These are phyloP conservation scores for Oxycera nigricornis DNA, from an alignment of 2,888 invertebrate species.

Conservation along the genomic window DNA sequence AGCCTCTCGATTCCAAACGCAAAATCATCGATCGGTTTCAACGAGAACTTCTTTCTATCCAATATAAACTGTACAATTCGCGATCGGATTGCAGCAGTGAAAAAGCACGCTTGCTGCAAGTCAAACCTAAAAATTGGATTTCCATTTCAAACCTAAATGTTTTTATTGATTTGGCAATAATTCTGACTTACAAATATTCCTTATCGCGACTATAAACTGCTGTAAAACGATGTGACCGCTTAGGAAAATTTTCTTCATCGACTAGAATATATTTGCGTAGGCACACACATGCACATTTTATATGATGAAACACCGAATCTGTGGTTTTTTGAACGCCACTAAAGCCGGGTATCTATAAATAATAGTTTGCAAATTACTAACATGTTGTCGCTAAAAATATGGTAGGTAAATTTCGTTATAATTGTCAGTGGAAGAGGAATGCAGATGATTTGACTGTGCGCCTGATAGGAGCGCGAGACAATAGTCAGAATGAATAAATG, in stretches of 20 bases:
- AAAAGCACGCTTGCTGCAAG: constrained; percentile 80
- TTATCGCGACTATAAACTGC: constrained; percentile 90
- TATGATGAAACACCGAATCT: constrained; percentile 55
- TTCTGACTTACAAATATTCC: constrained; percentile 82
- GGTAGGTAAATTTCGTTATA: background rate
- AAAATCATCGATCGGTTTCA: constrained; percentile 71
- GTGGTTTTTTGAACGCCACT: constrained; percentile 68
- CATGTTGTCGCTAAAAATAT: background rate
- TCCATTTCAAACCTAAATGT: constrained; percentile 10
- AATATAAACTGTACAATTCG: constrained; percentile 92
- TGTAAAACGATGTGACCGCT: constrained; percentile 79
- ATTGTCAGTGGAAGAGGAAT: background rate
- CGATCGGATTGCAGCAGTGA: constrained; percentile 84
- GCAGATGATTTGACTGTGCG: background rate
- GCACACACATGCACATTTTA: constrained; percentile 54
- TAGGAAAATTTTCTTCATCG: constrained; percentile 76
- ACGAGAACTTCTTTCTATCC: constrained; percentile 83
- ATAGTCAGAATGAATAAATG: background rate
- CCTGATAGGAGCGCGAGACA: background rate
- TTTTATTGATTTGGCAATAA: too few relatives aligned
- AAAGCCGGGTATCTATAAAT: constrained; percentile 63
- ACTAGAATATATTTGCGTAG: constrained; percentile 64
- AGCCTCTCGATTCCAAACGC: constrained; percentile 83
- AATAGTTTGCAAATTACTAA: background rate
- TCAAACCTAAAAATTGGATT: constrained; percentile 72